Conservation (phyloP, 2,113 vertebrate genomes). For the Nicator chloris region DNA sequence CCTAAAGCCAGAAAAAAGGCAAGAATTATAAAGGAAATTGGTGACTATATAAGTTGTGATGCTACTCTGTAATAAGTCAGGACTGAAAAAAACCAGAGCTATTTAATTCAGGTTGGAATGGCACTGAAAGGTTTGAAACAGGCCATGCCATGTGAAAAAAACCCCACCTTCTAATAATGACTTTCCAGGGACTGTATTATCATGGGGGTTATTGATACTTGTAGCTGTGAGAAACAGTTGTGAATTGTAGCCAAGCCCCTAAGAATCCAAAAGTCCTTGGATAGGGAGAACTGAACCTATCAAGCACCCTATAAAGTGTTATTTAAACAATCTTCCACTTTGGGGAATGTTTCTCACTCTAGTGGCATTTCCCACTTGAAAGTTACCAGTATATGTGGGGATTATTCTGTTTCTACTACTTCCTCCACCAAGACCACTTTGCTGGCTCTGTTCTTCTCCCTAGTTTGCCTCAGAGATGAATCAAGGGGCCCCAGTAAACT, state of each 20-base stretch:
- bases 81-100: not conserved
- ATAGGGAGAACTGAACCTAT: not conserved
- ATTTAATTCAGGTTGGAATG: not conserved
- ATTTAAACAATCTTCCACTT: not conserved
- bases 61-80: not conserved
- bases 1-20: not conserved
- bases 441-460: not conserved
- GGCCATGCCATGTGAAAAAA: not conserved
- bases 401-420: not conserved
- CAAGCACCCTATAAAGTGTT: not conserved
- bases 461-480: not conserved
- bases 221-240: not conserved
- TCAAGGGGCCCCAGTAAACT: not conserved
- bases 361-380: not conserved
- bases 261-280: not conserved
- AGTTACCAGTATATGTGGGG: not conserved
- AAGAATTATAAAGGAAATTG: not conserved
- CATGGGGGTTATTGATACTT: not conserved
- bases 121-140: not conserved
- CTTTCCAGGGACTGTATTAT: not conserved
- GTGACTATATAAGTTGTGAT: not conserved
- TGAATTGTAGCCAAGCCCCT: not conserved
- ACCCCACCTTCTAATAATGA: fast-evolving
- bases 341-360: not conserved
- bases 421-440: not conserved